Evolutionary conservation across 2,888 invertebrate genomes (phyloP), one percentile per base, ranked within the genome.

Genomic region (Ochropleura leucogaster): DNA sequence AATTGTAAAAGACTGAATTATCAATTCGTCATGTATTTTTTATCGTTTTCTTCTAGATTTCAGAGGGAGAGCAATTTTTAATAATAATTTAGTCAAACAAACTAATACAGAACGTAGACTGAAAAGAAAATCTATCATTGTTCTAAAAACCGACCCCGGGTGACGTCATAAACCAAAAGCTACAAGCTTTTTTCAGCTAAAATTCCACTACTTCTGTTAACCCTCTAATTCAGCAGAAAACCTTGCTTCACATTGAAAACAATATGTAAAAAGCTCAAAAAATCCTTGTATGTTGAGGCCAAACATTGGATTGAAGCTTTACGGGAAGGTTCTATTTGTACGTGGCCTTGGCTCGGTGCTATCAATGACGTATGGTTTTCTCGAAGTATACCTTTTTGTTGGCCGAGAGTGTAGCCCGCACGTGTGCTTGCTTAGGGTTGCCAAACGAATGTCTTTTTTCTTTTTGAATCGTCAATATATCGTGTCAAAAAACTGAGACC

Each of bases 271-370:
- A 78, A 80, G 72, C 62, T 65, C 5, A 49, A 68, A 80, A 72
- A 76, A 72, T 68, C 79, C 79, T 84, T 85, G 66, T 72, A 80
- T 14, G 76, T 74, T 47, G 47, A 44, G 40, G 18, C 74, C 74
- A 80, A 82, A 87, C 79, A 80, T 60, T 77, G 66, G 73, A 81
- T 82, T 82, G 84, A 84, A 75, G 79, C 65, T 79, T 85, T 80
- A 84, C 85, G 86, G 77, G 84, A 83, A 86, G 86, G 84, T 85
- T 87, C 87, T 90, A 83, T 91, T 89, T 90, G 85, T 85, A 72
- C 46, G 72, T 75, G 85, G 80, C 91, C 91, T 92, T 92, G 90
- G 74, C 62, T 66, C 67, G 57, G 47, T 65, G 1, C 82, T 84
- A 82, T 86, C 85, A 76, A 79, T 87, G 85, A 79, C 85, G 87